phyloP scores from a whole-genome alignment of 2,888 invertebrate species.

The Scelioninae gen. 1 region DNA sequence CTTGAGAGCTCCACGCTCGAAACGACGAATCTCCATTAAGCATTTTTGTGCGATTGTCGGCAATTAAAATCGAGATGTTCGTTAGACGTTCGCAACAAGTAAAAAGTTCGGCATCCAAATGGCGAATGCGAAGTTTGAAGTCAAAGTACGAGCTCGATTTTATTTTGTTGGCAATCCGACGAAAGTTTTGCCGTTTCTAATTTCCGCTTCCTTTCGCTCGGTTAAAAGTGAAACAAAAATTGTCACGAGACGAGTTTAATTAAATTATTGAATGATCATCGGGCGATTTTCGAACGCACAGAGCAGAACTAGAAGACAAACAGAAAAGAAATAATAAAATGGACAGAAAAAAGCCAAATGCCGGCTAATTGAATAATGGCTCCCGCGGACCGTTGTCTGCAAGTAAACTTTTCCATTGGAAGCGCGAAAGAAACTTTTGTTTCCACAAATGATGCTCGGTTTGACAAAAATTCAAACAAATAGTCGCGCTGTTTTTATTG shows the following conservation, averaged over 20 bases:
- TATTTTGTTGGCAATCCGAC: conserved; percentile 54
- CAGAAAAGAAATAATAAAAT: conserved; percentile 6
- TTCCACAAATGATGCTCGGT: conserved; percentile 35
- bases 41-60: conserved; percentile 36
- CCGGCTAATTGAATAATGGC: conserved; percentile 47
- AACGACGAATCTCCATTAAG: conserved; percentile 22
- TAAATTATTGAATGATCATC: conserved; percentile 54
- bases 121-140: conserved; percentile 29
- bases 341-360: not conserved
- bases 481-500: conserved; percentile 33
- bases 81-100: conserved; percentile 35
- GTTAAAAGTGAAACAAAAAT: conserved; percentile 50
- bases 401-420: conserved; percentile 50
- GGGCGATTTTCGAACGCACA: conserved; percentile 28
- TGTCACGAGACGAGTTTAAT: conserved; percentile 52
- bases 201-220: conserved; percentile 49
- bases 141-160: conserved; percentile 36
- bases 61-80: conserved; percentile 57
- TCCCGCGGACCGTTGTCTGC: conserved; percentile 23
- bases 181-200: conserved; percentile 59
- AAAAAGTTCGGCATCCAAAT: conserved; percentile 53
- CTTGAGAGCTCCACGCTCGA: conserved; percentile 5
- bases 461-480: conserved; percentile 53
- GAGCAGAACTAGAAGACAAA: not conserved
- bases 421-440: conserved; percentile 32